phyloP scores from a whole-genome alignment of 2,888 invertebrate genomes.

The Nomada fucata region DNA sequence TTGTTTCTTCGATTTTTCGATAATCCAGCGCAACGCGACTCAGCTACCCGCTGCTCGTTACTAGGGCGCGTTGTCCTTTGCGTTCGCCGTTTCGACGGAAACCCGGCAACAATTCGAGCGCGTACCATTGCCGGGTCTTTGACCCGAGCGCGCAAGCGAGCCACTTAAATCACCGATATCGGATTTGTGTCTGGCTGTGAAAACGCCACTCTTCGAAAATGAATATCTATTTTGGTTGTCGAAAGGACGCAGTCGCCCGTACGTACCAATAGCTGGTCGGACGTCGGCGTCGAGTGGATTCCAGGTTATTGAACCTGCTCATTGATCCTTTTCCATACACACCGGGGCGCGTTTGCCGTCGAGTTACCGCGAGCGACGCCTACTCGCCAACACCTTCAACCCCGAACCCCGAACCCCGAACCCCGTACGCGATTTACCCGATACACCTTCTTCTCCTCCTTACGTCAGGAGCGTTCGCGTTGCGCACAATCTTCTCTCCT shows the following conservation, averaged over 20 bases:
- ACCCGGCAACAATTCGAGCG: conserved; percentile 9
- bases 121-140: conserved; percentile 51
- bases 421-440: conserved; percentile 16
- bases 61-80: not conserved
- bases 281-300: conserved; percentile 81
- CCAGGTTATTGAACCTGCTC: conserved; percentile 83
- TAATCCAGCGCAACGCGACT: no score
- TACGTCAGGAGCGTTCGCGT: no score
- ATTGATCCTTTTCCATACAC: conserved; percentile 79
- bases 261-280: conserved; percentile 66
- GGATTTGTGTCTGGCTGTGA: conserved; percentile 72
- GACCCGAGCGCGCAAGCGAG: conserved; percentile 46
- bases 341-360: conserved; percentile 59
- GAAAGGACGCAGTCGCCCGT: conserved; percentile 76
- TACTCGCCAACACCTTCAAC: conserved; percentile 27
- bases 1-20: conserved; percentile 4
- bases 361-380: conserved; percentile 31
- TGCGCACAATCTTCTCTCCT: not conserved
- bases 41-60: no score
- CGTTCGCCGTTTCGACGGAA: conserved; percentile 1
- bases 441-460: not conserved
- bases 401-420: not conserved
- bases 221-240: conserved; percentile 80
- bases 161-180: conserved; percentile 69
- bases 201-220: conserved; percentile 74